Percentiles rank a stretch among this genome's conserved stretches.
Evolutionary conservation across 1,140 invertebrate species (phyloP).

Genomic region (Drosophila sp.): DNA sequence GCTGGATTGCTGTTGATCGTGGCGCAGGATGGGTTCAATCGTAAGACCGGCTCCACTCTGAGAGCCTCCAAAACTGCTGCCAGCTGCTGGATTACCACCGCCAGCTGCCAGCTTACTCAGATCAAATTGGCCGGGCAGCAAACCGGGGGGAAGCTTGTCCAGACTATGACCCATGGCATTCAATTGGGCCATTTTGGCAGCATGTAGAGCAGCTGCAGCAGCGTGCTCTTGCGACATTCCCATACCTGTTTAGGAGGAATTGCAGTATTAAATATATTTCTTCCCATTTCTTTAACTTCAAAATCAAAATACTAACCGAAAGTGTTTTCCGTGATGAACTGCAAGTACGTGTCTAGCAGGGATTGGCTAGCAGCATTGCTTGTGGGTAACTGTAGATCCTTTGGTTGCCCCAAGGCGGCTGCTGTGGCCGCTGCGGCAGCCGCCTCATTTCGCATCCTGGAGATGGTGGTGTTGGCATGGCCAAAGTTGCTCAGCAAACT

Average conservation of each 20-base stretch:
- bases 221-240: slow-evolving; percentile 85
- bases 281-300: not conserved
- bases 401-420: slow-evolving; percentile 83
- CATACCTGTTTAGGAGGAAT: slow-evolving; percentile 72
- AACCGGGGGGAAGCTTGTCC: slow-evolving; percentile 81
- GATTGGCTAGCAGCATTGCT: slow-evolving; percentile 87
- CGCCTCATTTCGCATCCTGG: slow-evolving; percentile 83
- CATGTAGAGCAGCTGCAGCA: slow-evolving; percentile 85
- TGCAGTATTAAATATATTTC: not conserved
- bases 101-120: slow-evolving; percentile 63
- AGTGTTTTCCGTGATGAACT: slow-evolving; percentile 92
- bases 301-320: slow-evolving; percentile 83
- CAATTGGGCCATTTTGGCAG: slow-evolving; percentile 88
- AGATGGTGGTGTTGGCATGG: slow-evolving; percentile 85
- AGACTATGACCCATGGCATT: slow-evolving; percentile 87
- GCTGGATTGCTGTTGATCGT: slow-evolving; percentile 47
- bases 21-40: slow-evolving; percentile 72
- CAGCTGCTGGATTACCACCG: slow-evolving; percentile 34
- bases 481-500: slow-evolving; percentile 84
- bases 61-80: slow-evolving; percentile 36
- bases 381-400: slow-evolving; percentile 73
- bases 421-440: slow-evolving; percentile 76
- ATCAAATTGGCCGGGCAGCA: slow-evolving; percentile 77
- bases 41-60: slow-evolving; percentile 53
- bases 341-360: slow-evolving; percentile 92